Evolutionary conservation across 1,140 invertebrate genomes (phyloP).

Genomic region (Drosophila sp.): DNA sequence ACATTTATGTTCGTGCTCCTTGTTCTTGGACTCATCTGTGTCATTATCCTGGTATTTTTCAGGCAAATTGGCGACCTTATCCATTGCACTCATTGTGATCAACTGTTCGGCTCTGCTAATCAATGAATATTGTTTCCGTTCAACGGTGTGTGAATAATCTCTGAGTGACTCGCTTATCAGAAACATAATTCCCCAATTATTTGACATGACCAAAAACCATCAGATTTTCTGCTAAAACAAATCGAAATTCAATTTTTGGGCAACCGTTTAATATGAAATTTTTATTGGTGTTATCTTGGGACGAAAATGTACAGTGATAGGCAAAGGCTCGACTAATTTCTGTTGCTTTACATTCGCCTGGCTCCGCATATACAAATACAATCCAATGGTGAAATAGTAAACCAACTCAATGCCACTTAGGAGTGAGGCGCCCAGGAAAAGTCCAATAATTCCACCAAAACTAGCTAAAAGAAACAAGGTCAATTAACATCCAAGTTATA

Average conservation of each 20-base stretch:
- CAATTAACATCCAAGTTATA: background rate
- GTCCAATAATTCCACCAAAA: slow-evolving; percentile 82
- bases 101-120: background rate
- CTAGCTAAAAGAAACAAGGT: slow-evolving; percentile 46
- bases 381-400: slow-evolving; percentile 80
- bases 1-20: background rate
- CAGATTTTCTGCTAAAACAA: background rate
- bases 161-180: slow-evolving; percentile 1
- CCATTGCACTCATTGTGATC: slow-evolving; percentile 1
- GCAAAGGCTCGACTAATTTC: background rate
- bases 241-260: background rate
- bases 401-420: slow-evolving; percentile 79
- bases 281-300: slow-evolving; percentile 62
- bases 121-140: background rate
- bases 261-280: slow-evolving; percentile 24
- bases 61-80: slow-evolving; percentile 4
- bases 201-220: background rate
- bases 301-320: slow-evolving; percentile 38
- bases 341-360: slow-evolving; percentile 10
- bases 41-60: background rate
- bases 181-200: slow-evolving; percentile 14
- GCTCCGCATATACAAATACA: slow-evolving; percentile 56
- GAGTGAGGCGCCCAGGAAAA: slow-evolving; percentile 82
- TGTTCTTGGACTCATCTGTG: background rate
- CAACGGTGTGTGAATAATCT: background rate